phyloP scores from a whole-genome alignment of 2,113 vertebrate genomes.

The Rhodinocichla rosea region DNA sequence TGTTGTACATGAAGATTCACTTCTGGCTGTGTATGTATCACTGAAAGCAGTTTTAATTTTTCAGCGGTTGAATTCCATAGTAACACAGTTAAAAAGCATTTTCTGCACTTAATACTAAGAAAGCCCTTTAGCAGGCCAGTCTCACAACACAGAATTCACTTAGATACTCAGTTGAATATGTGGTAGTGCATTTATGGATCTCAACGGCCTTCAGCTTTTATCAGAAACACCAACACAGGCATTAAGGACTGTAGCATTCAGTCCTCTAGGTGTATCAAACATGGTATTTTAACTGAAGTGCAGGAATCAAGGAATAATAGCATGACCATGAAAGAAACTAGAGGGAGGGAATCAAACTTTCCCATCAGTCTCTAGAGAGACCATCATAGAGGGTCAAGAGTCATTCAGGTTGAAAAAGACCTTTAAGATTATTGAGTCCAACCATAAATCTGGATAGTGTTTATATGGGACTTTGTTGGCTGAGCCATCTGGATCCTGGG shows the following conservation, averaged over 20 bases:
- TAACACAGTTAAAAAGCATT: background rate
- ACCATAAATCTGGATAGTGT: background rate
- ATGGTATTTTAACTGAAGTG: background rate
- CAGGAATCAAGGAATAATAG: background rate
- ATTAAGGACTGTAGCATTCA: background rate
- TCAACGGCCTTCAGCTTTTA: conserved; percentile 17
- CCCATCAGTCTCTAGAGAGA: background rate
- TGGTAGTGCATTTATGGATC: background rate
- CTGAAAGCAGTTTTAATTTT: conserved; percentile 5
- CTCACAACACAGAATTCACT: background rate
- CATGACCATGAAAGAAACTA: background rate
- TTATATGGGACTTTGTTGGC: background rate
- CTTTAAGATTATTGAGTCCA: background rate
- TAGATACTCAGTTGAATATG: background rate
- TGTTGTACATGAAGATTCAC: background rate
- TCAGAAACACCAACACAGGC: background rate
- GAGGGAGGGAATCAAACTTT: background rate
- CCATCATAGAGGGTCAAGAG: background rate
- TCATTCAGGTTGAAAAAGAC: background rate
- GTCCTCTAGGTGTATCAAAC: background rate
- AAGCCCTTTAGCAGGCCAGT: background rate
- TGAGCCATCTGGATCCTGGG: background rate
- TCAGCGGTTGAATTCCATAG: background rate
- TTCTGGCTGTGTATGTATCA: background rate
- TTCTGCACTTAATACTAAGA: background rate